phyloP scores from a whole-genome alignment of 2,888 invertebrate species.

The Trissoscelio sp. region DNA sequence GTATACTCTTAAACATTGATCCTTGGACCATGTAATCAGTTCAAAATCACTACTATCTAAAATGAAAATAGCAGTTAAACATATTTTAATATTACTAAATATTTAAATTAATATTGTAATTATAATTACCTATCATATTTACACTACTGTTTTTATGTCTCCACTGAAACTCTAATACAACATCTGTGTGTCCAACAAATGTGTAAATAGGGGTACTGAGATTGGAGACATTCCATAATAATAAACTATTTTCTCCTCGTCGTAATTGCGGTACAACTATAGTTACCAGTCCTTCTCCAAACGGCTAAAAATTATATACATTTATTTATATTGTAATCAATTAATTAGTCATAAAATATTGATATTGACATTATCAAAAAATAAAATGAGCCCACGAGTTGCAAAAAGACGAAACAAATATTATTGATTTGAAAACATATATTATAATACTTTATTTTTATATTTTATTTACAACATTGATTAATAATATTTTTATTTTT shows the following conservation, averaged over 20 bases:
- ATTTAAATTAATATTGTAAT: no score
- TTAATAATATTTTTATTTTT: no score
- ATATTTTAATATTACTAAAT: no score
- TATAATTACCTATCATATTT: slow-evolving; percentile 55
- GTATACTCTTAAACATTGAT: slow-evolving; percentile 96
- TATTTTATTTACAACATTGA: no score
- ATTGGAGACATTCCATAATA: slow-evolving; percentile 90
- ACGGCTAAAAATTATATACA: slow-evolving; percentile 86
- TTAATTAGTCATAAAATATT: no score
- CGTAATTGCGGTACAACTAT: slow-evolving; percentile 96
- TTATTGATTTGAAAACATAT: no score
- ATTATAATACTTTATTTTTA: no score
- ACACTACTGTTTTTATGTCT: slow-evolving; percentile 86
- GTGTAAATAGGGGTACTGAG: slow-evolving; percentile 93
- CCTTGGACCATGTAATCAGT: slow-evolving; percentile 97
- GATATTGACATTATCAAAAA: background rate
- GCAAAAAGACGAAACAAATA: no score
- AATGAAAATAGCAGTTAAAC: background rate
- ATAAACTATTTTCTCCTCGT: slow-evolving; percentile 92
- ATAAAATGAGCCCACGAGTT: no score
- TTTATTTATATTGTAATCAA: no score
- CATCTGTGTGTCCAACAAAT: slow-evolving; percentile 97
- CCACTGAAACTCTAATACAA: slow-evolving; percentile 98
- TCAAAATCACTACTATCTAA: slow-evolving; percentile 89
- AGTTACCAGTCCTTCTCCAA: slow-evolving; percentile 95